Base-by-base conservation (phyloP, 23 tunicate genomes). In the Ciona savignyi region DNA sequence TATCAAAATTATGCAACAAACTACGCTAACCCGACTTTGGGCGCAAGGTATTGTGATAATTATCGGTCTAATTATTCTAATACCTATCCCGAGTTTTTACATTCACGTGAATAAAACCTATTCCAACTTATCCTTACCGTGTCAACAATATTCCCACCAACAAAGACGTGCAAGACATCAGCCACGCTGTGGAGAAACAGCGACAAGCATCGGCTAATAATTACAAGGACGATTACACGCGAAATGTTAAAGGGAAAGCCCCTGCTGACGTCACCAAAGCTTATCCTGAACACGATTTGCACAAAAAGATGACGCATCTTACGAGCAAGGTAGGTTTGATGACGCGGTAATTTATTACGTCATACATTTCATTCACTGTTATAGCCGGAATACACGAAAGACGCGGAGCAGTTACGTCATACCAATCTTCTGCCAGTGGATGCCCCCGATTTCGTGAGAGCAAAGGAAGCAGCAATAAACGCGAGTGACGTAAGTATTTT, bases 261-360 rank as follows among this genome's bases (percentile, higher is more conserved):
- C 88, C 95, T 30, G 66, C 66, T 34, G 91, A 89, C 65, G 71
- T 56, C 30, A 80, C 93, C 4, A 80, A 66, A 30, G 77, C 96
- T 48, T 89, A 95, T 71, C 99, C 99, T 28, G 99, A 91, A 70
- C 74, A 95, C 72, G 85, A 95, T 4, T 83, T 64, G 21, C 73
- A 64, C 19, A 77, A 72, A 32, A 82, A 85, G 49, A 81, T 80
- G 23, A 56, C 78, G 19, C 74, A 95, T 34, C 60, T 76, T 2
- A 68, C 79, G 4, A 89, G 88, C 67, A 80, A 84, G 70, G 95
- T 85, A 33, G 51, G 63, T 65, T 31, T 25, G 25, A 25, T n/a
- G n/a, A n/a, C n/a, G n/a, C n/a, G n/a, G n/a, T n/a, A n/a, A n/a
- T 20, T 20, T 20, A 22, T 22, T 22, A 20, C 22, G 60, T 32